Base-by-base conservation (phyloP, 2,888 invertebrate species). In the Ametastegia equiseti region DNA sequence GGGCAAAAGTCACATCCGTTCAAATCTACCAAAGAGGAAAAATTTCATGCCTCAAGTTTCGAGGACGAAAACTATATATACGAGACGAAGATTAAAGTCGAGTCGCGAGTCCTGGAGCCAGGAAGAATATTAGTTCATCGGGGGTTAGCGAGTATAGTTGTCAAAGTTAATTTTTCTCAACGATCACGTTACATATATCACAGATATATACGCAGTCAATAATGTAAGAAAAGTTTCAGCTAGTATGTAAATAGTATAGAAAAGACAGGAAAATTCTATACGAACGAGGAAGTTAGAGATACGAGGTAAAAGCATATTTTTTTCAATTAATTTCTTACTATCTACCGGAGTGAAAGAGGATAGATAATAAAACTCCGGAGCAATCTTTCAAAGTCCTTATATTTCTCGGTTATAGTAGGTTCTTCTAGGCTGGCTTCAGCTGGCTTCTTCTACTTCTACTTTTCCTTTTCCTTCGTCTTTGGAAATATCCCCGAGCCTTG, bases 371-470 rank as follows among this genome's bases (percentile, higher is more conserved):
- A 71, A 71, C 71, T 71, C 47, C 9, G 47, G 71, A 71, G 71
- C 71, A 71, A 71, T 71, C 71, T 71, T 71, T 71, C 71, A 71
- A 71, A 71, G 71, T 71, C 71, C 71, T 45, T 67, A 67, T 30
- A 63, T 71, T 71, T 47, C 71, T 71, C 71, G 71, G 47, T 27
- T 47, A 71, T n/a, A n/a, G n/a, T n/a, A n/a, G n/a, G 71, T 47
- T 27, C 45, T 47, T 42, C 45, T 19, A 47, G 30, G 71, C 27
- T 33, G 47, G 39, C 42, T n/a, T n/a, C n/a, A n/a, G n/a, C 63
- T 15, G 63, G 63, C 30, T 63, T 54, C n/a, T 54, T 15, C 15
- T 19, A n/a, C n/a, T n/a, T n/a, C n/a, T n/a, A n/a, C n/a, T n/a
- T n/a, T n/a, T n/a, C n/a, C n/a, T n/a, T n/a, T n/a, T n/a, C n/a